Evolutionary conservation across 2,113 vertebrate species (phyloP).

Genomic region (Polyodon spathula): DNA sequence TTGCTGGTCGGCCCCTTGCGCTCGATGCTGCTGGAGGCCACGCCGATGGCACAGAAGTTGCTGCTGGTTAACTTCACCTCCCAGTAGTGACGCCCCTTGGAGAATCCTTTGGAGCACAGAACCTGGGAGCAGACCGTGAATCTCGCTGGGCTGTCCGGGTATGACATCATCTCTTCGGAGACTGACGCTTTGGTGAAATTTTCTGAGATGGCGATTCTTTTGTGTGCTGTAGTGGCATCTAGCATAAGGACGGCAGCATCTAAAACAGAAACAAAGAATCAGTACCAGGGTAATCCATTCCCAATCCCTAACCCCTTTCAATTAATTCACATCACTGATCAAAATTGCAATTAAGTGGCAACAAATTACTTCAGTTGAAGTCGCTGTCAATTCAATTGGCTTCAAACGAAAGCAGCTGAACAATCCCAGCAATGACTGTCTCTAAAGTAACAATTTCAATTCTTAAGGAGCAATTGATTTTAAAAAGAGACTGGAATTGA

Average conservation of each 20-base stretch:
- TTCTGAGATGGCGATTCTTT: conserved; percentile 53
- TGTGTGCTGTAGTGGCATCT: conserved; percentile 69
- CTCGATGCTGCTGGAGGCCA: conserved; percentile 70
- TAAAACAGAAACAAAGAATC: conserved; percentile 27
- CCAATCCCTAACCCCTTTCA: too few species aligned
- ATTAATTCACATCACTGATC: neutral
- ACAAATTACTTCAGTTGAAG: too few species aligned
- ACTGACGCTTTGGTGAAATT: conserved; percentile 55
- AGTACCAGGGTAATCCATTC: neutral
- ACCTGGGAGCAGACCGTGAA: conserved; percentile 77
- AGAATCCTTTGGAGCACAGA: conserved; percentile 67
- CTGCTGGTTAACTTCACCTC: conserved; percentile 70
- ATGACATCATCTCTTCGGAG: conserved; percentile 32
- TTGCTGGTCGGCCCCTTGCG: conserved; percentile 69
- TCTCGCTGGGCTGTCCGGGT: conserved; percentile 46
- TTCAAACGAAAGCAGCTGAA: too few species aligned
- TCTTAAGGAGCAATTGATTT: too few species aligned
- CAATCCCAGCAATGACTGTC: too few species aligned
- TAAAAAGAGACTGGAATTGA: too few species aligned
- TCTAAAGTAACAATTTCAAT: too few species aligned
- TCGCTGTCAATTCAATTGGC: too few species aligned
- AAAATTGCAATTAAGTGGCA: too few species aligned
- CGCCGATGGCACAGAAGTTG: conserved; percentile 72
- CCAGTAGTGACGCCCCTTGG: conserved; percentile 81
- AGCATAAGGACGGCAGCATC: conserved; percentile 54